Evolutionary conservation across 2,888 invertebrate genomes (phyloP).

Genomic region (Drosophila pseudotalamancana): DNA sequence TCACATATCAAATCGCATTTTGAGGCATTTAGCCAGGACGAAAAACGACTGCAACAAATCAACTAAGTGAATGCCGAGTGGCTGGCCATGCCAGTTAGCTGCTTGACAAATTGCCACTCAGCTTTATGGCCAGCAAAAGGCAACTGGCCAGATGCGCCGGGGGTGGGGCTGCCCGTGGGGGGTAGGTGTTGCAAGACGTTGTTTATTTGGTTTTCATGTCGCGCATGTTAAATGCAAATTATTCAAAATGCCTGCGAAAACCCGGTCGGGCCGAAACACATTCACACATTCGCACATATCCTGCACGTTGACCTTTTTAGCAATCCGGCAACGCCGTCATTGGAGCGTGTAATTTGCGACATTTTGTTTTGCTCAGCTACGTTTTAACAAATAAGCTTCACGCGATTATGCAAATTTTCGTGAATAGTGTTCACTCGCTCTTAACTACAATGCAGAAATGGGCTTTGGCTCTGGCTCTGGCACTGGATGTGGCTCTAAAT

Average conservation of each 20-base stretch:
- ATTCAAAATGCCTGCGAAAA: constrained; percentile 65
- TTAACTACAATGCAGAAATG: constrained; percentile 20
- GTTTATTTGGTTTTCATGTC: constrained; percentile 77
- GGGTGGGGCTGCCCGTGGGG: neutral
- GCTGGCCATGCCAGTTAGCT: constrained; percentile 70
- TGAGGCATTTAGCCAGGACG: constrained; percentile 68
- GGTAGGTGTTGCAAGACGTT: constrained; percentile 53
- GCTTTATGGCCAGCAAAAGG: constrained; percentile 41
- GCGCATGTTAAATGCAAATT: constrained; percentile 80
- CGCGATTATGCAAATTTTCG: constrained; percentile 77
- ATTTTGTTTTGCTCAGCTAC: constrained; percentile 67
- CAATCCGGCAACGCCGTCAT: constrained; percentile 47
- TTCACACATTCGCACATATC: constrained; percentile 31
- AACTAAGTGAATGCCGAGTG: constrained; percentile 65
- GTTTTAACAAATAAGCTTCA: constrained; percentile 76
- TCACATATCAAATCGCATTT: constrained; percentile 75
- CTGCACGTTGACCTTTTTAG: constrained; percentile 59
- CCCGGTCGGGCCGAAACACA: constrained; percentile 37
- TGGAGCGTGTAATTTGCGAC: constrained; percentile 74
- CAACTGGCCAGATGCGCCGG: constrained; percentile 4
- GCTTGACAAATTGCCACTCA: constrained; percentile 77
- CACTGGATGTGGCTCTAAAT: neutral
- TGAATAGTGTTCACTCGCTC: constrained; percentile 36
- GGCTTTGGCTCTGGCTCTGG: constrained; percentile 1
- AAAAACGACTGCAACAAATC: constrained; percentile 79